These are phyloP conservation scores for Gallinago undulata DNA, from an alignment of 2,113 vertebrate species.

Conservation along the genomic window DNA sequence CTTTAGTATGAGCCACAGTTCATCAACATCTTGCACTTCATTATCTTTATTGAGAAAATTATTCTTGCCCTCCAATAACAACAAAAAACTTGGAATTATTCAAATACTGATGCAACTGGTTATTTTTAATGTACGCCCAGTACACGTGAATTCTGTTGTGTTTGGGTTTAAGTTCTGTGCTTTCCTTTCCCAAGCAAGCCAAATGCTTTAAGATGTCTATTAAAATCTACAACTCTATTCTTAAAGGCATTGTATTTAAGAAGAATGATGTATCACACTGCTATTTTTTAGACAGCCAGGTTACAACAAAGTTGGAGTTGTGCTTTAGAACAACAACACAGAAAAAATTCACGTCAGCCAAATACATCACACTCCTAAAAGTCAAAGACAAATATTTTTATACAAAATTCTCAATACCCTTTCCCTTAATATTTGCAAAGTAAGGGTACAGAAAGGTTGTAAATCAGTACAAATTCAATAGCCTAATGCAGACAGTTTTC, in stretches of 20 bases:
- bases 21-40: background rate
- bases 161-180: background rate
- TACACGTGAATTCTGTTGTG: background rate
- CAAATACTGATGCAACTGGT: accelerated
- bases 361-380: background rate
- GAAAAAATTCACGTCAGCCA: background rate
- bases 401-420: background rate
- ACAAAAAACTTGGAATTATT: background rate
- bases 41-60: background rate
- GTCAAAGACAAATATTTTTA: background rate
- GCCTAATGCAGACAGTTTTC: background rate
- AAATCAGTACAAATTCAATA: constrained; percentile 10
- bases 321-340: background rate
- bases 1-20: background rate
- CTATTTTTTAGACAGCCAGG: background rate
- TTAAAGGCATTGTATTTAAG: background rate
- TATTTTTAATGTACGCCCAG: background rate
- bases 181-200: background rate
- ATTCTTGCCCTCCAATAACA: background rate
- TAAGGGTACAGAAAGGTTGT: background rate
- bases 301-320: background rate
- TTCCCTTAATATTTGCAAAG: background rate
- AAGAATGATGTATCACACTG: background rate
- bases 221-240: background rate
- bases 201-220: background rate